Evolutionary conservation across 2,113 vertebrate genomes (phyloP), one percentile per base, ranked within the genome.

Genomic region (Corvus hawaiiensis): DNA sequence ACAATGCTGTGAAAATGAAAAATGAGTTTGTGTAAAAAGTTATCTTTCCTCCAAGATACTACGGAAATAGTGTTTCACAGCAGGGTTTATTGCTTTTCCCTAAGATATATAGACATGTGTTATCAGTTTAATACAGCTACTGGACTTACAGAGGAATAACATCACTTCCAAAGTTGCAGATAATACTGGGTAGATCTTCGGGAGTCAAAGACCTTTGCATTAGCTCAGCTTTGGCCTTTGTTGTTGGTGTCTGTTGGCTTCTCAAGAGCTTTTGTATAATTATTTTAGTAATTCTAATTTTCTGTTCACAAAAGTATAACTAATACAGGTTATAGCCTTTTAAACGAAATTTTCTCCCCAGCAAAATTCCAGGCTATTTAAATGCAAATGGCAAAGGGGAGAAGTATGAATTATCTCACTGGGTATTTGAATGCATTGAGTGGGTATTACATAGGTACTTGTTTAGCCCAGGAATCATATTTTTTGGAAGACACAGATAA

Each of bases 1-100:
- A 98, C 97, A 98, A 97, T 97, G 92, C 95, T 93, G 88, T 96
- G 86, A 96, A 97, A 98, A 98, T 98, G 97, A 98, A 98, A 98
- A 98, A 97, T 96, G 95, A 97, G 96, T 97, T 91, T 97, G 76
- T 69, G 62, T 96, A 96, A 96, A 94, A 98, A 98, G 96, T 97
- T 97, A 98, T 97, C 94, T 98, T 97, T 64, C 71, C 66, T 95
- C 89, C 87, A 96, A 97, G 97, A 97, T 95, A 93, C 83, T 71
- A 93, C 61, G 52, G 97, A 97, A 98, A 98, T 97, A 97, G 90
- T 93, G 94, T 96, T 97, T 95, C 92, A 96, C 94, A 97, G 92
- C 93, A 94, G 93, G 84, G 84, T 92, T 98, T 97, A 97, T 91
- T 97, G 95, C 97, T 98, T 94, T 94, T 75, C 32, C 72, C 85